Evolutionary conservation across 2,888 invertebrate species (phyloP).

Genomic region (Hoplodrina blanda): DNA sequence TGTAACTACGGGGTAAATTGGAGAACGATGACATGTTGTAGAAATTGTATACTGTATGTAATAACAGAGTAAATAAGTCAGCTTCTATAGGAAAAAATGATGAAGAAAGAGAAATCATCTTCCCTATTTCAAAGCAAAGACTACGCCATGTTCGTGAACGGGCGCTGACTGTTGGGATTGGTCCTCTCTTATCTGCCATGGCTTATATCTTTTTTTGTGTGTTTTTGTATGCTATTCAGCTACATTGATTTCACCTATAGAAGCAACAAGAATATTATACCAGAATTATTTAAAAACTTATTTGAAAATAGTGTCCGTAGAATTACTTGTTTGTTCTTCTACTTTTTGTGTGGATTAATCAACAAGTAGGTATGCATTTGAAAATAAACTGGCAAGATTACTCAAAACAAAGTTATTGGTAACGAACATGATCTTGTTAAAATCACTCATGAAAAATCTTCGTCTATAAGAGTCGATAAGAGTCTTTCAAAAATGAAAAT

Average conservation of each 20-base stretch:
- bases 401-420: background rate
- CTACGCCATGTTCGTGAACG: background rate
- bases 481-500: background rate
- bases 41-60: background rate
- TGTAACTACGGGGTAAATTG: slow-evolving; percentile 29
- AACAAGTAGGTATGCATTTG: background rate
- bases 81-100: background rate
- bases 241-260: no score
- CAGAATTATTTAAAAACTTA: no score
- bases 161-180: no score
- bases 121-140: background rate
- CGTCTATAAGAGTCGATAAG: background rate
- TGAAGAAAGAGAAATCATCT: background rate
- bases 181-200: no score
- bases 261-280: no score
- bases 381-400: background rate
- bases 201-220: no score
- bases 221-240: no score
- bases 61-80: background rate
- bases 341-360: no score
- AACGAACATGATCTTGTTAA: background rate
- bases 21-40: slow-evolving; percentile 9
- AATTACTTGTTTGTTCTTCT: no score
- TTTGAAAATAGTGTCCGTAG: no score
- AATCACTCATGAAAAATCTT: background rate